Base-by-base conservation (phyloP, 2,888 invertebrate genomes). In the Minunthozetes semirufus region DNA sequence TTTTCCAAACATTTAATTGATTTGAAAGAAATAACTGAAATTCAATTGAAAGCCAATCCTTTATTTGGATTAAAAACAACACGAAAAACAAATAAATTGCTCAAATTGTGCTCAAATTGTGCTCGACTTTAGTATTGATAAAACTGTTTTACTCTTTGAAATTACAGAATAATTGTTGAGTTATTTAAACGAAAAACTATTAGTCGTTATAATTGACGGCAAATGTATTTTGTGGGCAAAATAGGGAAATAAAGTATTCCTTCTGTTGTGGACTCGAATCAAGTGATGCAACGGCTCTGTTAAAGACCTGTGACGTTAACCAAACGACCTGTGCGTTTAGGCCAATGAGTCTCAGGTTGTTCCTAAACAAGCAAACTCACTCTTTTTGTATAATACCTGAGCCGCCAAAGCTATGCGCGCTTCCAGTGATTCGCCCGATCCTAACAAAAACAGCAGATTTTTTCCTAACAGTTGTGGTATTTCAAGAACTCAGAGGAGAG, bases 171-270 rank as follows among this genome's bases (percentile, higher is more conserved):
- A 33, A 33, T 33, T 33, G 33, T 33, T n/a, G n/a, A 42, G 8
- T 48, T 17, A 48, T 48, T 6, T 9, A 42, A 42, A 42, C 42
- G 6, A 48, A 48, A 48, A 48, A 13, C 48, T 17, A 48, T 48
- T 48, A 48, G 13, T 13, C n/a, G 4, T 48, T 17, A 48, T 48
- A 48, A 48, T 48, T 13, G 48, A 48, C 48, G 22, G n/a, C 9
- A 29, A 61, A 61, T 4, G 22, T 22, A 61, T 8, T 22, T 22
- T 42, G 22, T 68, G 68, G 68, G 19, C 68, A 68, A 68, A 68
- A 68, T 46, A 68, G 68, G 68, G 42, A 68, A 68, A 68, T 68
- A 66, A 66, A 19, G 17, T 19, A 68, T 56, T 56, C 25, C 2
- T 25, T 22, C 56, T 56, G 46, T 56, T 1, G 8, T 15, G n/a